Percentiles rank a stretch among this genome's conserved stretches.
Evolutionary conservation across 2,888 invertebrate species (phyloP).

Genomic region (Itoplectis maculator): DNA sequence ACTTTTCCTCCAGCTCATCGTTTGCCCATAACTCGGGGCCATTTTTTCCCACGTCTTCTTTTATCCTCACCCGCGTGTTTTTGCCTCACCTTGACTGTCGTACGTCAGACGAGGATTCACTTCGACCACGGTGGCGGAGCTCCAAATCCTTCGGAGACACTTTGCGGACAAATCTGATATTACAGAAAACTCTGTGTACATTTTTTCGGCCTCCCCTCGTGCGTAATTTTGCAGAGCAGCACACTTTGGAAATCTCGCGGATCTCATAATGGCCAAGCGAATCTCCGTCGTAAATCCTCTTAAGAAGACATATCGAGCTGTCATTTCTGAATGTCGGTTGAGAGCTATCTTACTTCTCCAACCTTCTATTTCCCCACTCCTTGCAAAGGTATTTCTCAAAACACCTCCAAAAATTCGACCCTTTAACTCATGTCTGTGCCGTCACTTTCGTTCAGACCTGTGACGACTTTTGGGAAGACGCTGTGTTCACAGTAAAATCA

Average conservation of each 20-base stretch:
- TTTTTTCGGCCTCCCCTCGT: not conserved
- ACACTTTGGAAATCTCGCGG: constrained; percentile 12
- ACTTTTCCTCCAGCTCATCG: not conserved
- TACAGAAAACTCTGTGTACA: not conserved
- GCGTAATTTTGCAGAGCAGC: not conserved
- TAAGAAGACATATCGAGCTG: constrained; percentile 6
- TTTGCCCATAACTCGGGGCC: not conserved
- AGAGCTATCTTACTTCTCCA: not conserved
- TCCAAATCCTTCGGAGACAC: not conserved
- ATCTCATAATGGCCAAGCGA: not conserved
- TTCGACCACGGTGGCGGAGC: not conserved
- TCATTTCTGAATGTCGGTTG: not conserved
- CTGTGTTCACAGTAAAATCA: not conserved
- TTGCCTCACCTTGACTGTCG: not conserved
- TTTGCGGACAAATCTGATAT: constrained; percentile 8
- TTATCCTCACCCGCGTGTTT: not conserved
- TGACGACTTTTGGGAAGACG: not conserved
- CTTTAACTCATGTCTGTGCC: too few species aligned
- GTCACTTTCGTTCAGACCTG: too few species aligned
- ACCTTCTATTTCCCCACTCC: too few species aligned
- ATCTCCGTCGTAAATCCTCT: constrained; percentile 12
- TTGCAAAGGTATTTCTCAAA: too few species aligned
- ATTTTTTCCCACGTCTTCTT: not conserved
- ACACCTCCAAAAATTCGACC: too few species aligned
- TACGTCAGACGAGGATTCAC: not conserved